Percentiles rank a stretch among this genome's conserved stretches.
Conservation (phyloP, 2,888 invertebrate genomes). For the Catocala nupta region DNA sequence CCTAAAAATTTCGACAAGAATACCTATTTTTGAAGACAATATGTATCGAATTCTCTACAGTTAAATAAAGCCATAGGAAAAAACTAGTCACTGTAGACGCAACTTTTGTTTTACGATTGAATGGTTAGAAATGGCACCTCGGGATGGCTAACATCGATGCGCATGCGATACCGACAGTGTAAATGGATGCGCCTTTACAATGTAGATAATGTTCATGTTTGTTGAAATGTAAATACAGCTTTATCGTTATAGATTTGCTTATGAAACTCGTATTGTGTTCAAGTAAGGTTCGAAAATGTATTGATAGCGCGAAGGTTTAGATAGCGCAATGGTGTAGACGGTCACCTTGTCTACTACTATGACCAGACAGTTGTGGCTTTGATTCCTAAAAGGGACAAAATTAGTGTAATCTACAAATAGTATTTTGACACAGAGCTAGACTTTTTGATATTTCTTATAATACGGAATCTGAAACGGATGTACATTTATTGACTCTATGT, state of each 20-base stretch:
- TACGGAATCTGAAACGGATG: too few relatives aligned
- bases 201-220: constrained; percentile 10
- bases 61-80: not conserved
- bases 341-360: too few relatives aligned
- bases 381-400: too few relatives aligned
- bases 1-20: too few relatives aligned
- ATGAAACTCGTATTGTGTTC: not conserved
- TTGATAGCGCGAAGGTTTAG: not conserved
- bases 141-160: constrained; percentile 8
- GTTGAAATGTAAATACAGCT: constrained; percentile 1
- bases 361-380: too few relatives aligned
- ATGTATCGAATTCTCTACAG: too few relatives aligned
- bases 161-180: constrained; percentile 7
- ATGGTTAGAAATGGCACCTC: constrained; percentile 4
- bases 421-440: too few relatives aligned
- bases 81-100: not conserved
- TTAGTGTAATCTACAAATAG: too few relatives aligned
- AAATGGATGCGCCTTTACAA: constrained; percentile 6
- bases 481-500: too few relatives aligned
- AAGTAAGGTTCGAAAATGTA: not conserved
- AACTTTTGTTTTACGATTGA: constrained; percentile 2
- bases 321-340: too few relatives aligned
- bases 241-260: constrained; percentile 3
- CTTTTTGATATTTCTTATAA: too few relatives aligned
- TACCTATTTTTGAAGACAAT: too few relatives aligned